phyloP scores from a whole-genome alignment of 1,140 invertebrate genomes.

The Drosophila ohnishii region DNA sequence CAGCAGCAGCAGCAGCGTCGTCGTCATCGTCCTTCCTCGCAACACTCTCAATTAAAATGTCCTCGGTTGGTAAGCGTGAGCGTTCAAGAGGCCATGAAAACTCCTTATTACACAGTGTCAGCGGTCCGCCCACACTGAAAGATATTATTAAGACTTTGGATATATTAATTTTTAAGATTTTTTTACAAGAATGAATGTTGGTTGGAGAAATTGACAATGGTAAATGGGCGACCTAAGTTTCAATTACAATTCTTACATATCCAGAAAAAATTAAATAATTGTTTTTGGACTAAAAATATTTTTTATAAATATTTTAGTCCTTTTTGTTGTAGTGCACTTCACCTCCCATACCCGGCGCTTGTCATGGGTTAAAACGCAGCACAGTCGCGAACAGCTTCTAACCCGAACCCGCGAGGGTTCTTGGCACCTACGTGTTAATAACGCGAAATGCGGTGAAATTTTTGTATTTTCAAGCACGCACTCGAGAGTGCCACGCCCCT shows the following conservation, averaged over 20 bases:
- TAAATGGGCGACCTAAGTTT: neutral
- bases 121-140: constrained; percentile 30
- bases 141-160: neutral
- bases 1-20: constrained; percentile 4
- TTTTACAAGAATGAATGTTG: neutral
- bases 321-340: constrained; percentile 11
- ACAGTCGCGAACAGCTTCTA: constrained; percentile 17
- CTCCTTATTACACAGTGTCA: constrained; percentile 80
- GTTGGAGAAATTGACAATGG: too few relatives aligned
- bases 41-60: constrained; percentile 82
- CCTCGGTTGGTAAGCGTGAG: constrained; percentile 80
- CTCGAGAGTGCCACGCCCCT: constrained; percentile 67
- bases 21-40: constrained; percentile 51
- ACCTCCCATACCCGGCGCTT: constrained; percentile 12
- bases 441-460: constrained; percentile 77
- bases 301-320: neutral
- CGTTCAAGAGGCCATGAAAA: constrained; percentile 81
- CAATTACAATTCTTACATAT: neutral
- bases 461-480: constrained; percentile 76
- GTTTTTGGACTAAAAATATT: too few relatives aligned
- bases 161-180: too few relatives aligned
- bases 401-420: constrained; percentile 11
- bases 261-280: neutral
- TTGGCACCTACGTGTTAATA: constrained; percentile 79
- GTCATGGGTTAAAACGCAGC: constrained; percentile 12